Percentiles rank a stretch among this genome's conserved stretches.
phyloP scores from a whole-genome alignment of 37 sponge, comb jelly and placozoan species.

The Beroe forskalii region DNA sequence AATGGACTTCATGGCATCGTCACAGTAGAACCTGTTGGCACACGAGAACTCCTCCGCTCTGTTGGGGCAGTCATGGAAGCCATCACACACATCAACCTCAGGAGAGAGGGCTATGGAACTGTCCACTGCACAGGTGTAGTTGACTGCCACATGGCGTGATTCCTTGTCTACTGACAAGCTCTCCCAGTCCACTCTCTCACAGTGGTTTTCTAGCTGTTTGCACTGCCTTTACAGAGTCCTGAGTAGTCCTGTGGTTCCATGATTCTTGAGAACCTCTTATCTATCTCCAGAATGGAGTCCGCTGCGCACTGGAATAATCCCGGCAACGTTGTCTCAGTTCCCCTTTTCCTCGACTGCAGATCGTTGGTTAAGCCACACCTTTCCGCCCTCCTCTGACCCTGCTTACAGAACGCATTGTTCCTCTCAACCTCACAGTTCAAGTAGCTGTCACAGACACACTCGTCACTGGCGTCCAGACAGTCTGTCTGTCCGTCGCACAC shows the following conservation, averaged over 20 bases:
- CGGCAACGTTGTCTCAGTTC: neutral
- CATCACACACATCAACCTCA: conserved; percentile 5
- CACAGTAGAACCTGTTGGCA: conserved; percentile 19
- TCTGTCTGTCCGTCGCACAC: neutral
- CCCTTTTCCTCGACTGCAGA: neutral
- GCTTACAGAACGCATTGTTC: neutral
- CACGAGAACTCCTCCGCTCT: neutral
- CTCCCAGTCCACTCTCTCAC: neutral
- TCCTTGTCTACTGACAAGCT: neutral
- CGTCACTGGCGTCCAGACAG: conserved; percentile 4
- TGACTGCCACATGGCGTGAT: neutral
- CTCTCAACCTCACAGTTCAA: neutral
- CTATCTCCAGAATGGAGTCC: neutral
- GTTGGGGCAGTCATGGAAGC: neutral
- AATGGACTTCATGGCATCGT: neutral
- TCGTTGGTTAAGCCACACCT: neutral
- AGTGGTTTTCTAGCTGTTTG: neutral
- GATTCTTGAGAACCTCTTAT: neutral
- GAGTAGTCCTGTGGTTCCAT: neutral
- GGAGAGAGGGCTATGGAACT: neutral
- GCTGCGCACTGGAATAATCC: neutral
- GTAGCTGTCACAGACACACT: conserved; percentile 13
- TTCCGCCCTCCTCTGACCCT: neutral
- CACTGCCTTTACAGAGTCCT: neutral
- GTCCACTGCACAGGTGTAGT: neutral